A percentile compares a stretch with the other conserved stretches of the same genome.
These are phyloP conservation scores for Cinara cedri DNA, from an alignment of 2,888 invertebrate genomes.

Conservation along the genomic window DNA sequence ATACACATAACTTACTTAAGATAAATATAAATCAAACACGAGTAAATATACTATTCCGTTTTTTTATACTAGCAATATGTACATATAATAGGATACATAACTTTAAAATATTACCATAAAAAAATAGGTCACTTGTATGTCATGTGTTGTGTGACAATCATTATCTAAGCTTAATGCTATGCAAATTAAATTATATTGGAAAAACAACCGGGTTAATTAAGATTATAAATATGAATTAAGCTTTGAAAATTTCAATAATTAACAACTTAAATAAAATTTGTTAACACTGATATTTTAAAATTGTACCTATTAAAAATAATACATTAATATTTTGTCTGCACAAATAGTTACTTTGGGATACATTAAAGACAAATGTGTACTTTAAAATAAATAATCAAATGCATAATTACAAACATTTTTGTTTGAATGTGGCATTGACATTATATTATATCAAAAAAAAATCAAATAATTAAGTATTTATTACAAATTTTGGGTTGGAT, in stretches of 20 bases:
- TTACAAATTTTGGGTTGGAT: background rate
- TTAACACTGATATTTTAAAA: background rate
- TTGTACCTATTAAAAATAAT: background rate
- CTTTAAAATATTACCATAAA: constrained; percentile 26
- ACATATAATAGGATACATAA: no score
- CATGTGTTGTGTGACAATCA: background rate
- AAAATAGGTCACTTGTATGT: constrained; percentile 37
- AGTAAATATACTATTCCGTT: no score
- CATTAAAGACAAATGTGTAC: background rate
- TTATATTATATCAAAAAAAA: no score
- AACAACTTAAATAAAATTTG: background rate
- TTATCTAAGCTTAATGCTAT: constrained; percentile 14
- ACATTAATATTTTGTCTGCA: background rate
- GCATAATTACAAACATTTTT: no score
- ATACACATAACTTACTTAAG: no score
- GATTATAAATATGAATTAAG: background rate
- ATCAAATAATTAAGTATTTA: no score
- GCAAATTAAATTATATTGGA: constrained; percentile 13
- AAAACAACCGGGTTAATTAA: background rate
- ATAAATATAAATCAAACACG: no score
- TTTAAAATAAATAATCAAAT: background rate
- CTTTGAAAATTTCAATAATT: constrained; percentile 1
- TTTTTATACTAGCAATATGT: no score
- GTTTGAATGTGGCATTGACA: no score
- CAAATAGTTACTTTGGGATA: background rate